Evolutionary conservation across 2,113 vertebrate species (phyloP), one percentile per base, ranked within the genome.

Genomic region (Verasper variegatus): DNA sequence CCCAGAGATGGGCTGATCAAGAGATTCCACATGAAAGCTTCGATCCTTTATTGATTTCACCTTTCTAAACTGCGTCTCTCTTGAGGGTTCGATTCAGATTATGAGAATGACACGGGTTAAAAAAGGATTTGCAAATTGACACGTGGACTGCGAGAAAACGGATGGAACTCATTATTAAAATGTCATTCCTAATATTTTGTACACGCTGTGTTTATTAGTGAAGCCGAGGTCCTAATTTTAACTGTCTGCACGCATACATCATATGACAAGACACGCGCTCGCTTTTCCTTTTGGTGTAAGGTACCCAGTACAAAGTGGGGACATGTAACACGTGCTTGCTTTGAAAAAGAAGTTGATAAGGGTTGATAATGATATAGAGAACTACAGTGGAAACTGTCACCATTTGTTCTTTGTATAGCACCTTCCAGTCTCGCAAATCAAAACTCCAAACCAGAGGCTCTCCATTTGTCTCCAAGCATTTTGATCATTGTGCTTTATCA

Each of bases 401-500:
- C 83, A 82, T 79, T 83, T 87, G 71, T 89, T 86, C 82, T 88
- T 83, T 82, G 63, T 71, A 67, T 65, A 54, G 84, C 85, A 82
- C 77, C 92, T 86, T 88, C 71, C 77, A 85, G 79, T 91, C 84
- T 83, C 49, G 37, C 82, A 86, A 90, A 92, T 91, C 90, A 89
- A 90, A 92, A 89, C 88, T 86, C 84, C 76, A 91, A 88, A 91
- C 83, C 77, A 78, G 81, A 83, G 81, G 84, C 88, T 88, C 86
- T 87, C 78, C 55, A 69, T 93, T 89, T 89, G 81, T 88, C 85
- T 87, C 74, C 51, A 31, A 74, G 75, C 84, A 89, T 84, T 92
- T 92, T 92, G 91, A 92, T 93, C 90, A 88, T 91, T 60, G 56
- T 73, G 73, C 80, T 87, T 91, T 79, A 89, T 74, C 83, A 70